Percentiles rank a stretch among this genome's conserved stretches.
phyloP scores from a whole-genome alignment of 2,797 vertebrate genomes.

The Mallotus villosus region DNA sequence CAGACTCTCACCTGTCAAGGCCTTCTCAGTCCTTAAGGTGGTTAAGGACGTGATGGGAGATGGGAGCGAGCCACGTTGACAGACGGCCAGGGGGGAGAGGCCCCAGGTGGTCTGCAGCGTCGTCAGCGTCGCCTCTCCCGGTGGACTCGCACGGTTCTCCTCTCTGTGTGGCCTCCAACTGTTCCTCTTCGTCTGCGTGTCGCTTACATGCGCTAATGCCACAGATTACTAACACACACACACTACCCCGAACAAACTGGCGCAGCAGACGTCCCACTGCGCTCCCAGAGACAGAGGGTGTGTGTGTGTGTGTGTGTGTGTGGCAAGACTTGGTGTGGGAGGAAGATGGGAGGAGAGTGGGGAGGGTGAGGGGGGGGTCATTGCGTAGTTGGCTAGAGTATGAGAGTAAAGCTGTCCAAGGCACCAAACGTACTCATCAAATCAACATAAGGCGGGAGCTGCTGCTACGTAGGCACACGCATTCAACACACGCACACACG shows the following conservation, averaged over 20 bases:
- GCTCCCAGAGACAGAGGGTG: background rate
- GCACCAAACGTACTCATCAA: slow-evolving; percentile 14
- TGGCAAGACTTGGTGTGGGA: background rate
- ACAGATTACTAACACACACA: slow-evolving; percentile 59
- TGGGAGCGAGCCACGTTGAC: slow-evolving; percentile 44
- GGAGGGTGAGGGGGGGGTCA: too few relatives aligned
- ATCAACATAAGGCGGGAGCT: slow-evolving; percentile 8
- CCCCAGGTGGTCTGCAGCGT: background rate
- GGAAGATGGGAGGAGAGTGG: background rate
- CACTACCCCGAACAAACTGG: slow-evolving; percentile 47
- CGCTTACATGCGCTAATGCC: slow-evolving; percentile 45
- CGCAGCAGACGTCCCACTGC: slow-evolving; percentile 1
- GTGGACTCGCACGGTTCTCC: background rate
- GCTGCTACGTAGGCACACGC: background rate
- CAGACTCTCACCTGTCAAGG: slow-evolving; percentile 39
- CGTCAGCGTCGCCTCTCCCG: background rate
- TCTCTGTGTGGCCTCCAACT: slow-evolving; percentile 41
- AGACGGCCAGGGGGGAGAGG: background rate
- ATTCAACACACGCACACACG: background rate
- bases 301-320: slow-evolving; percentile 15
- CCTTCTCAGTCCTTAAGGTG: background rate
- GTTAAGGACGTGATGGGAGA: background rate
- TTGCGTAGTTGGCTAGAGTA: background rate
- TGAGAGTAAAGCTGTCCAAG: background rate
- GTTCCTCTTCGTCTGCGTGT: slow-evolving; percentile 44